Evolutionary conservation across 1,140 invertebrate genomes (phyloP), one percentile per base, ranked within the genome.

Genomic region (Melipona quadrifasciata): DNA sequence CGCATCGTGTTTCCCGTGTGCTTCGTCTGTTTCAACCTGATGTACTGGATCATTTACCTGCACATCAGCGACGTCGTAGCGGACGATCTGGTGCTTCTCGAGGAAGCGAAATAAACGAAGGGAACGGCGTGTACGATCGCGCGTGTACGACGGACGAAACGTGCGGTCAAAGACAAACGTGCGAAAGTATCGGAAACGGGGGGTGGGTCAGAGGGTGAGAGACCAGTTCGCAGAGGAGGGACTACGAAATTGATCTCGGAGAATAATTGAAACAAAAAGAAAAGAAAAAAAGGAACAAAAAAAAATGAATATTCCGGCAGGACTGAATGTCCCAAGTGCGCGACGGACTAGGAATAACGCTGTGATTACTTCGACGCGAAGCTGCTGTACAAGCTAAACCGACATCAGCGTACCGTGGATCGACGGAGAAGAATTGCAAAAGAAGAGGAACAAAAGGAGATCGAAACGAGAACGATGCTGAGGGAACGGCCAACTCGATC

Each of bases 41-140:
- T 99, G 98, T 99, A 99, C 95, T 99, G 98, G 98, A 98, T 99
- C 93, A 99, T 99, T 91, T 99, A 99, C 93, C 95, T 99, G 88
- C 98, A 99, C 96, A 98, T 99, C 92, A 98, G 98, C 91, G 98
- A 98, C 95, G 98, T 98, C 85, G 97, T 98, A 82, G 98, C 98
- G 93, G 98, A 98, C 93, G 98, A 99, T 95, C 95, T 98, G 93
- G 98, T 98, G 90, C 96, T 98, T 86, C 96, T 98, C 90, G 97
- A 97, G 94, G 97, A 97, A 92, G 97, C 97, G 92, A 97, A 97
- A 95, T 97, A 97, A 95, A 92, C 86, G 84, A 75, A 75, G 70
- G 88, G 55, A 39, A 82, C 74, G 8, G 57, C 74, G 17, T 47
- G 39, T 47, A 72, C 77, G 68, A 31, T 87, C 67, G 78, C 76